A percentile compares a stretch with the other conserved stretches of the same genome.
Conservation (phyloP, 2,888 invertebrate genomes). For the Machimus atricapillus region DNA sequence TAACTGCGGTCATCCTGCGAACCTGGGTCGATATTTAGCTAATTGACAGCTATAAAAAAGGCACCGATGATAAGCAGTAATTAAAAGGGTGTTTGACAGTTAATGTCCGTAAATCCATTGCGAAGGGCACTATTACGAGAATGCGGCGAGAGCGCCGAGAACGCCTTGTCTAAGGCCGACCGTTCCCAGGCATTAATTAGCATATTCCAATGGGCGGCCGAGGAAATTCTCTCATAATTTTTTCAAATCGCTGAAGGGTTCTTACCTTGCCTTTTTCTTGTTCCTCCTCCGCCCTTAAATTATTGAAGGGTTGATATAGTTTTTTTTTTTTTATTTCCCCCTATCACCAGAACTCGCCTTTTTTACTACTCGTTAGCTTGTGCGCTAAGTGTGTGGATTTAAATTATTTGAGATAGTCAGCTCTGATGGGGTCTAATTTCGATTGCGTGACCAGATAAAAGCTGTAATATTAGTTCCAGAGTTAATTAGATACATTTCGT, state of each 20-base stretch:
- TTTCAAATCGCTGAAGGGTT: constrained; percentile 34
- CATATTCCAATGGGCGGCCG: constrained; percentile 19
- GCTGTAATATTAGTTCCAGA: constrained; percentile 49
- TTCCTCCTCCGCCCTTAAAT: neutral
- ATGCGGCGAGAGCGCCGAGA: neutral
- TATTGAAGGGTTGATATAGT: constrained; percentile 15
- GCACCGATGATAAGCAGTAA: neutral
- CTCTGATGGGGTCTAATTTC: constrained; percentile 59
- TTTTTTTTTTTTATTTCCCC: neutral
- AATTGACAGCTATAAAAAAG: constrained; percentile 33
- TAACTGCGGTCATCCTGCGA: neutral
- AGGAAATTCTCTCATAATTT: constrained; percentile 24
- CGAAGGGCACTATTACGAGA: neutral
- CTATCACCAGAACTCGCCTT: neutral
- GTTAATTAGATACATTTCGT: constrained; percentile 49
- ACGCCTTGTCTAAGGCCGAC: constrained; percentile 1
- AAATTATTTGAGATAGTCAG: constrained; percentile 29
- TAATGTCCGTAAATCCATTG: constrained; percentile 23
- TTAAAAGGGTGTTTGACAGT: constrained; percentile 39
- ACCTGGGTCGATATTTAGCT: neutral
- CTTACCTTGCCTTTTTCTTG: neutral
- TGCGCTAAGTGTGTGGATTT: constrained; percentile 18
- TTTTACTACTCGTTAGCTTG: neutral
- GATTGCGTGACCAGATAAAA: constrained; percentile 58
- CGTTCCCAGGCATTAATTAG: constrained; percentile 33